Evolutionary conservation across 2,797 vertebrate species (phyloP).

Genomic region (Tadarida brasiliensis): DNA sequence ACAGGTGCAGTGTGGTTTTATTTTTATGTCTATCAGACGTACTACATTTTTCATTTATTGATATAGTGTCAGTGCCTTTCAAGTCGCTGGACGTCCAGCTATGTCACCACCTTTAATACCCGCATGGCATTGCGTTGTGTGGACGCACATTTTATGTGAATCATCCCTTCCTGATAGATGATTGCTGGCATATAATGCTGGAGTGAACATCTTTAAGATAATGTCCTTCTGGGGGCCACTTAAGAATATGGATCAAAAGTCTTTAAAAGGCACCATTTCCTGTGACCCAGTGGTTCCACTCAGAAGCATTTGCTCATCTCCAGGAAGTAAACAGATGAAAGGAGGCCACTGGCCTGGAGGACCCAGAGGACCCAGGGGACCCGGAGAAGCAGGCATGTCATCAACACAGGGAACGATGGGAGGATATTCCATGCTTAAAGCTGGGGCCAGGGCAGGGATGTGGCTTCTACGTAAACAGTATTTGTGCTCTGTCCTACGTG

Average conservation of each 20-base stretch:
- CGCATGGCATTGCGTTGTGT: no score
- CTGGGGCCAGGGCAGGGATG: background rate
- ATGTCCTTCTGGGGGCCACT: background rate
- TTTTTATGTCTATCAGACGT: background rate
- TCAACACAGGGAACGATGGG: background rate
- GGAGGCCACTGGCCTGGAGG: background rate
- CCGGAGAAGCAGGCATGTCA: background rate
- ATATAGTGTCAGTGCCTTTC: background rate
- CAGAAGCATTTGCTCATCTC: background rate
- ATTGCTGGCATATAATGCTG: background rate
- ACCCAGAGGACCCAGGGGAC: background rate
- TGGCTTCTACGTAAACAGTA: background rate
- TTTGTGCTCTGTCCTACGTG: background rate
- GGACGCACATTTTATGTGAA: background rate
- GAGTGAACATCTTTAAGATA: background rate
- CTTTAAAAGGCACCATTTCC: background rate
- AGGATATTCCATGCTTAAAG: background rate
- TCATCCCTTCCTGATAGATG: background rate
- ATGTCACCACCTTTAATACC: background rate
- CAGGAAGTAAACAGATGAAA: background rate
- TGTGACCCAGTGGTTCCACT: background rate
- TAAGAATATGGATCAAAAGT: background rate
- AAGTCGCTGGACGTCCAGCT: background rate
- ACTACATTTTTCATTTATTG: background rate
- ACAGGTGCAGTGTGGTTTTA: background rate